phyloP scores from a whole-genome alignment of 2,113 vertebrate genomes.

The Salvelinus alpinus region DNA sequence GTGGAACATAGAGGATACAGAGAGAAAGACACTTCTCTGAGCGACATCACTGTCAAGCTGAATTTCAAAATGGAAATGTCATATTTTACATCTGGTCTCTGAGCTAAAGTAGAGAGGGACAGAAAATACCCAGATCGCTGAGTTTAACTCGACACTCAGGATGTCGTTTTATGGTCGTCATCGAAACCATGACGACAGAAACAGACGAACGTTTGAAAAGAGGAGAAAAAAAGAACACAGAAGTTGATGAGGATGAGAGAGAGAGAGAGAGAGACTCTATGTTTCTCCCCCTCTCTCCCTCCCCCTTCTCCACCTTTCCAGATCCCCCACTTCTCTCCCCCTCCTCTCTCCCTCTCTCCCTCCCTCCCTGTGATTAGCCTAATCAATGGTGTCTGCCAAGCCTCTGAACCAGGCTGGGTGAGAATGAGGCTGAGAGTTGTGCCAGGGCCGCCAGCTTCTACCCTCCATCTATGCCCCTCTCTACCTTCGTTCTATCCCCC shows the following conservation, averaged over 20 bases:
- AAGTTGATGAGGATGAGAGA: background rate
- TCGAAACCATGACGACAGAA: background rate
- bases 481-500: background rate
- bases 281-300: too few species aligned
- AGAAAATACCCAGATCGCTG: background rate
- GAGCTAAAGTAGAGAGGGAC: background rate
- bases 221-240: background rate
- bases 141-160: background rate
- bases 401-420: constrained; percentile 37
- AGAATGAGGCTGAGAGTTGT: constrained; percentile 19
- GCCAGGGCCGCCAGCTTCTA: constrained; percentile 8
- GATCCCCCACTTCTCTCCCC: too few species aligned
- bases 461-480: background rate
- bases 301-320: background rate
- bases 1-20: background rate
- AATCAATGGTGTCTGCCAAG: constrained; percentile 42
- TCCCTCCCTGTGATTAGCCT: constrained; percentile 36
- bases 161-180: background rate
- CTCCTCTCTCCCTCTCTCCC: too few species aligned
- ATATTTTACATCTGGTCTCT: background rate
- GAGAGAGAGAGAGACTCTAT: background rate
- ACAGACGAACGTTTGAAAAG: background rate
- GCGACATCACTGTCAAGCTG: background rate
- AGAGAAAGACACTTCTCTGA: background rate
- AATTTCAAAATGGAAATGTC: background rate